Percentiles rank a stretch among this genome's conserved stretches.
phyloP scores from a whole-genome alignment of 2,888 invertebrate genomes.

The Andrena camellia region DNA sequence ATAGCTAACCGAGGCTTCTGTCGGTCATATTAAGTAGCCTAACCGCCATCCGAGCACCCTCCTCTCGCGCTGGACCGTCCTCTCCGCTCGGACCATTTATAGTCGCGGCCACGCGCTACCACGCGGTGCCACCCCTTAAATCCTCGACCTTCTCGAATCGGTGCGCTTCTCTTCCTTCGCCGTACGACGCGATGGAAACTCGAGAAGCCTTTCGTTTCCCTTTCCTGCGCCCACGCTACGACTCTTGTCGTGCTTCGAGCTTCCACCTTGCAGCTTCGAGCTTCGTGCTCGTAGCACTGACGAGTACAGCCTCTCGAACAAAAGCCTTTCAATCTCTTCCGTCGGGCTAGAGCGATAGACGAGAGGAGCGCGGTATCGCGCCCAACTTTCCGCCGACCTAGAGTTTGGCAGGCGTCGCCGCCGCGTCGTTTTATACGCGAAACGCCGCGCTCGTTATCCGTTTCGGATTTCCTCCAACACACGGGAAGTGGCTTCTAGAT shows the following conservation, averaged over 20 bases:
- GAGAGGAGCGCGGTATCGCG: slow-evolving; percentile 16
- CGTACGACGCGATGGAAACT: slow-evolving; percentile 47
- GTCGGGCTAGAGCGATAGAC: not conserved
- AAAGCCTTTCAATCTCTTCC: slow-evolving; percentile 35
- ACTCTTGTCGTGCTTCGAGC: not conserved
- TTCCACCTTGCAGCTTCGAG: not conserved
- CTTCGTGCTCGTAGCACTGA: not conserved
- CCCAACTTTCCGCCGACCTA: not conserved
- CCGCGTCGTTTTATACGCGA: not conserved
- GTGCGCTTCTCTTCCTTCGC: not conserved
- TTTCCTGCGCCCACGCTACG: not conserved
- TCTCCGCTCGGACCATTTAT: slow-evolving; percentile 59
- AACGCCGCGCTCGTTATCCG: slow-evolving; percentile 20
- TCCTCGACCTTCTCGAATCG: slow-evolving; percentile 51
- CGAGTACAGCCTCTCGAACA: not conserved
- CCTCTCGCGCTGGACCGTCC: slow-evolving; percentile 56
- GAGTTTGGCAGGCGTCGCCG: not conserved
- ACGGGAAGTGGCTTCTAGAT: not conserved
- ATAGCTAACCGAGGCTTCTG: slow-evolving; percentile 76
- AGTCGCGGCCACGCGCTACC: slow-evolving; percentile 59
- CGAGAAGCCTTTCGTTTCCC: slow-evolving; percentile 21
- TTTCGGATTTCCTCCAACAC: slow-evolving; percentile 11
- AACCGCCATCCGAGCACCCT: slow-evolving; percentile 66
- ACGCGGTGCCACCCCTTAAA: slow-evolving; percentile 66
- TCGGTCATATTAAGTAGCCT: slow-evolving; percentile 81